Percentiles rank a stretch among this genome's conserved stretches.
phyloP scores from a whole-genome alignment of 2,888 invertebrate genomes.

The Microplitis manilae region DNA sequence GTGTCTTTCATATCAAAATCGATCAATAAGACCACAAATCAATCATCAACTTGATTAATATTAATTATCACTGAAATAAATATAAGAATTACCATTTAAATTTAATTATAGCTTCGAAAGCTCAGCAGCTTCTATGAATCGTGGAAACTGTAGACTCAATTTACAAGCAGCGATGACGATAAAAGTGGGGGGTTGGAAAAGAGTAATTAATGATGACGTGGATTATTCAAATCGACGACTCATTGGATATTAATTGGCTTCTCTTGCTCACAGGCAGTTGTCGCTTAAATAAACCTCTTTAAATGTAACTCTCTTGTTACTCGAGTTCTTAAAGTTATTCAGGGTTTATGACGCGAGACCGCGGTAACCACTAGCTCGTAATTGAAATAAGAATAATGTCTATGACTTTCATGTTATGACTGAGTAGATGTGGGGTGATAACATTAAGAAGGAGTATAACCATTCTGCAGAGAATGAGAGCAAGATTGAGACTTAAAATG shows the following conservation, averaged over 20 bases:
- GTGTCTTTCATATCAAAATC: too few relatives aligned
- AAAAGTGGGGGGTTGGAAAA: slow-evolving; percentile 44
- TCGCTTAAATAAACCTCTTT: slow-evolving; percentile 28
- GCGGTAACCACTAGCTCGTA: slow-evolving; percentile 60
- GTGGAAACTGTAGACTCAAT: slow-evolving; percentile 24
- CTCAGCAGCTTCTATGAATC: not conserved
- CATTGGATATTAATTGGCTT: slow-evolving; percentile 35
- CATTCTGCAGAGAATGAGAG: not conserved
- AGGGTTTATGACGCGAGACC: slow-evolving; percentile 63
- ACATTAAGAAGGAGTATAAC: not conserved
- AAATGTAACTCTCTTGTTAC: slow-evolving; percentile 13
- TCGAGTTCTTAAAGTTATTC: slow-evolving; percentile 4
- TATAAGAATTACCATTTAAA: not conserved
- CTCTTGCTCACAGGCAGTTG: slow-evolving; percentile 29
- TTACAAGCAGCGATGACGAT: slow-evolving; percentile 6
- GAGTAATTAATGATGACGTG: slow-evolving; percentile 54
- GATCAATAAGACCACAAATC: too few relatives aligned
- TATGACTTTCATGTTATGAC: slow-evolving; percentile 34
- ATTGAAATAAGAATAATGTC: slow-evolving; percentile 66
- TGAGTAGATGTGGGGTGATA: slow-evolving; percentile 24
- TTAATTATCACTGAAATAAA: too few relatives aligned
- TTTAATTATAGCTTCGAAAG: not conserved
- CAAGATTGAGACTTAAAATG: not conserved
- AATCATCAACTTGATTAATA: too few relatives aligned
- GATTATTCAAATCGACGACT: slow-evolving; percentile 34